Evolutionary conservation across 2,797 vertebrate genomes (phyloP), one percentile per base, ranked within the genome.

Genomic region (Podargus strigoides): DNA sequence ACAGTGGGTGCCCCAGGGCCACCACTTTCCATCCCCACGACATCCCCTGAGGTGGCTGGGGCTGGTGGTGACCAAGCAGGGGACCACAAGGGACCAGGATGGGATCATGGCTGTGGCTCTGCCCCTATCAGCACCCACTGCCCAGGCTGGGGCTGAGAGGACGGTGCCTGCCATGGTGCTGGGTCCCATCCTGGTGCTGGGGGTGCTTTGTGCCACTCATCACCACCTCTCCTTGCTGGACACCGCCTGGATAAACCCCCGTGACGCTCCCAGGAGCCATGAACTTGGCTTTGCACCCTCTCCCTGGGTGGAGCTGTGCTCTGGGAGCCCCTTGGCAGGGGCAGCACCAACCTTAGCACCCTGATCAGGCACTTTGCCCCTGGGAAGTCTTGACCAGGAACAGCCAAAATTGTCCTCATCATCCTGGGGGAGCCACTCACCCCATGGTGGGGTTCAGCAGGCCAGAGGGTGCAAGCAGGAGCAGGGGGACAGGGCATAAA

Each of bases 131-230:
- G 63, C 34, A 23, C 3, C 67, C 7, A 1, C 10, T 17, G 14
- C 28, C 36, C 14, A 2, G 19, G 5, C 30, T 1, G 15, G 49
- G 28, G 18, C n/a, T 7, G 14, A 44, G 5, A 58, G 30, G 15
- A 39, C 1, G 1, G 27, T 12, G 34, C 28, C 23, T 47, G 52
- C 17, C 3, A 1, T 1, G 7, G 32, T 20, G 3, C 26, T 22
- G 58, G 44, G 59, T 41, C 50, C 30, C 42, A 30, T 20, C 50
- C 42, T 26, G 52, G 21, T 34, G 50, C 50, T n/a, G 76, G 76
- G 19, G 28, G 28, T 21, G 50, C 62, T 56, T 18, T 41, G 52
- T 21, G 22, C 17, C 15, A 2, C n/a, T n/a, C n/a, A 37, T 14
- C 44, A 10, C 44, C 70, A 12, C 7, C 62, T 32, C 22, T 42